These are phyloP conservation scores for Telenomus remus DNA, from an alignment of 1,140 invertebrate species.

Conservation along the genomic window DNA sequence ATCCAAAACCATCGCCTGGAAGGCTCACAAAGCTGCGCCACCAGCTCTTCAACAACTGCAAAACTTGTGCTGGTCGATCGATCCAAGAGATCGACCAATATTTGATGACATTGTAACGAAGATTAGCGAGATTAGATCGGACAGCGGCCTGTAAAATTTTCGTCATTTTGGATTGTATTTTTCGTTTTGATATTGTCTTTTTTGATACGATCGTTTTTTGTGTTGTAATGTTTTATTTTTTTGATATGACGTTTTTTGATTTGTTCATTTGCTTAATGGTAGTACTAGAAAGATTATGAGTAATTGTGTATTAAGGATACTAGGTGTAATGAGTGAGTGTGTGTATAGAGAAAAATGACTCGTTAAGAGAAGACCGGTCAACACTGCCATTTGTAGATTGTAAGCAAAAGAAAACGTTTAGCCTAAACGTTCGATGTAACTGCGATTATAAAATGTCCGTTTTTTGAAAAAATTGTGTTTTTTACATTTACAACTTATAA, in stretches of 20 bases:
- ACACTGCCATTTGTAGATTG: slow-evolving; percentile 51
- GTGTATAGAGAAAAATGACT: slow-evolving; percentile 17
- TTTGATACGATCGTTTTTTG: no score
- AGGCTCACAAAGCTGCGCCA: slow-evolving; percentile 79
- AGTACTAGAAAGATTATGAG: no score
- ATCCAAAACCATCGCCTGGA: slow-evolving; percentile 80
- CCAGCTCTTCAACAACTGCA: slow-evolving; percentile 78
- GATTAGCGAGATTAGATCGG: slow-evolving; percentile 69
- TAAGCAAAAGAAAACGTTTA: slow-evolving; percentile 21
- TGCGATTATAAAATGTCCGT: slow-evolving; percentile 1
- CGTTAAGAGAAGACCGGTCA: slow-evolving; percentile 40
- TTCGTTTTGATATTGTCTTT: no score
- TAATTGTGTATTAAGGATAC: slow-evolving; percentile 8
- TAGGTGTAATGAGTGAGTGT: slow-evolving; percentile 32
- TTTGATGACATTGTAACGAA: slow-evolving; percentile 76
- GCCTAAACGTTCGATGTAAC: not conserved
- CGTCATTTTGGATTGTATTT: no score
- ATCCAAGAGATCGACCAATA: slow-evolving; percentile 81
- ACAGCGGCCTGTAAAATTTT: slow-evolving; percentile 64
- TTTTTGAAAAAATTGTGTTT: no score
- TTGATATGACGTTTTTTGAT: no score
- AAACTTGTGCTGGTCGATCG: slow-evolving; percentile 79
- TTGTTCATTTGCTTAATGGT: no score
- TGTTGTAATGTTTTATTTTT: no score
- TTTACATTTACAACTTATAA: no score